A percentile compares a stretch with the other conserved stretches of the same genome.
phyloP scores from a whole-genome alignment of 2,888 invertebrate genomes.

The Baccha elongata region DNA sequence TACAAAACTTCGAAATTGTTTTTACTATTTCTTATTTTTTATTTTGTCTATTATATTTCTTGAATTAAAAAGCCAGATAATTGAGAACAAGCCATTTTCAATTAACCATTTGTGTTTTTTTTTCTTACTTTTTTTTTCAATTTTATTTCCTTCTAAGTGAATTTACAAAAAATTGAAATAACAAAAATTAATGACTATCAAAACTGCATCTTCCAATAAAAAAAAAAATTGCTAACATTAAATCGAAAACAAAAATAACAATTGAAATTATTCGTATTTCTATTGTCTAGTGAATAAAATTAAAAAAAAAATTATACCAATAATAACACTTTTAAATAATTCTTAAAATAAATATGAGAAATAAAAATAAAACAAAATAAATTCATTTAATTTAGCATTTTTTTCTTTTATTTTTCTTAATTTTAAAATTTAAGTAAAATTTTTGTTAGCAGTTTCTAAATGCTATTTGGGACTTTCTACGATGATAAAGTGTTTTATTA shows the following conservation, averaged over 20 bases:
- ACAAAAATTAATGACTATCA: conserved; percentile 82
- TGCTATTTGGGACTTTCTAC: background rate
- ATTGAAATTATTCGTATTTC: conserved; percentile 61
- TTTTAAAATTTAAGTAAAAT: background rate
- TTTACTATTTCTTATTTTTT: too few relatives aligned
- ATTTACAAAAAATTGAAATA: conserved; percentile 74
- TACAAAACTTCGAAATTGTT: too few relatives aligned
- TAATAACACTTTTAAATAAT: background rate
- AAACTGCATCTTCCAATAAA: conserved; percentile 81
- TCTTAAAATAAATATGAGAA: background rate
- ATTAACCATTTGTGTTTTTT: too few relatives aligned
- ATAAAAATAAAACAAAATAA: conserved; percentile 11
- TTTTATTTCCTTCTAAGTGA: too few relatives aligned
- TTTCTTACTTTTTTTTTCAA: too few relatives aligned
- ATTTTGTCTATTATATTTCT: too few relatives aligned
- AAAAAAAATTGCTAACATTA: conserved; percentile 46
- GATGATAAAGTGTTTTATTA: background rate
- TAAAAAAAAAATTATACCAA: conserved; percentile 33
- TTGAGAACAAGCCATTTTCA: too few relatives aligned
- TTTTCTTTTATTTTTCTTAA: background rate
- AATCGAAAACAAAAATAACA: conserved; percentile 14
- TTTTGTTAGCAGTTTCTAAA: conserved; percentile 18
- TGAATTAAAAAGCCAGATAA: too few relatives aligned
- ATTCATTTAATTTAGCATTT: background rate
- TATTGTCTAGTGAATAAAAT: conserved; percentile 49